Conservation (phyloP, 2,888 invertebrate genomes). For the Aelia acuminata region DNA sequence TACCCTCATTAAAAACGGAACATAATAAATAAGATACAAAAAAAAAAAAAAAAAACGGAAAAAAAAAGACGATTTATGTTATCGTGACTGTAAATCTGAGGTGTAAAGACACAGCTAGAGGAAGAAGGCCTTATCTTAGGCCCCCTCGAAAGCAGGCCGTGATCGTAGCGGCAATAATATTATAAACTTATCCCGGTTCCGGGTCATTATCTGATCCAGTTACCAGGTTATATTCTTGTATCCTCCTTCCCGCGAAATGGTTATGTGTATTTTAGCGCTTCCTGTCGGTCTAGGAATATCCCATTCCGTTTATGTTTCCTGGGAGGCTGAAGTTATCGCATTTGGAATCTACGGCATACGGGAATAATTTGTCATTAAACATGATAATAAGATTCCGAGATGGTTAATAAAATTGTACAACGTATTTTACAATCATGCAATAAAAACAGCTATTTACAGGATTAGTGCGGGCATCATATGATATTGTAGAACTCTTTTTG, state of each 20-base stretch:
- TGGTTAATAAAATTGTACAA: too few relatives aligned
- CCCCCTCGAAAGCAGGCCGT: neutral
- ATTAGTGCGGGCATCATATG: too few relatives aligned
- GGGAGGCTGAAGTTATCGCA: neutral
- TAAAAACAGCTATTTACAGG: too few relatives aligned
- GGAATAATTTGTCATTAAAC: too few relatives aligned
- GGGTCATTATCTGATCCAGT: constrained; percentile 18
- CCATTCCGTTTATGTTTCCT: neutral
- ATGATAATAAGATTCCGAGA: too few relatives aligned
- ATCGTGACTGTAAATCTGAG: neutral
- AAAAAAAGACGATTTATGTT: neutral
- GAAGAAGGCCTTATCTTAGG: neutral
- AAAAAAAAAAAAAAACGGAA: neutral
- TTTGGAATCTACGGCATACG: too few relatives aligned
- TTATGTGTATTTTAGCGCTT: constrained; percentile 15
- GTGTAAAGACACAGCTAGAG: neutral
- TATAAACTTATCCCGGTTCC: constrained; percentile 21
- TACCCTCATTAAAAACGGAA: neutral
- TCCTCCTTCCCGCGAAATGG: neutral
- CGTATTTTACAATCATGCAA: too few relatives aligned
- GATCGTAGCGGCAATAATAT: constrained; percentile 30
- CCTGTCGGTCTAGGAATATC: neutral
- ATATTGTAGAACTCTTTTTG: too few relatives aligned
- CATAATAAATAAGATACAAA: neutral
- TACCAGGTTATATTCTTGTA: constrained; percentile 34